These are phyloP conservation scores for Venusia cambrica DNA, from an alignment of 2,888 invertebrate genomes.

Conservation along the genomic window DNA sequence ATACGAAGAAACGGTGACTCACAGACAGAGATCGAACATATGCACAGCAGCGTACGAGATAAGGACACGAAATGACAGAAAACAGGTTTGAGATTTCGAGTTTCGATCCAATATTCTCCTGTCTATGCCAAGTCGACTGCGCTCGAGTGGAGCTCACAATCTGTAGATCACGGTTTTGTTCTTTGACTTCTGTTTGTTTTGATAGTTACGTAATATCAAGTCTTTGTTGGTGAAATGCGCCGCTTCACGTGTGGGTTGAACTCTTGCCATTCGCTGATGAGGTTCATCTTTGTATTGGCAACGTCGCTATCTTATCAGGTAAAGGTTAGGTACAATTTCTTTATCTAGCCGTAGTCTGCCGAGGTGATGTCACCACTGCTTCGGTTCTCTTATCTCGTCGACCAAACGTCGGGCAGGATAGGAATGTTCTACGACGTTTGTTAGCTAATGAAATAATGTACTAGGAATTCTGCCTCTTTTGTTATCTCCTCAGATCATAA, in stretches of 20 bases:
- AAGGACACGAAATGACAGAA: conserved; percentile 58
- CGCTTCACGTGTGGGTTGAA: conserved; percentile 12
- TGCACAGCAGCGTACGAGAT: conserved; percentile 44
- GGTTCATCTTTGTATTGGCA: conserved; percentile 40
- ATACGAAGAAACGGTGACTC: conserved; percentile 78
- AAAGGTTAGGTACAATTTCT: conserved; percentile 69
- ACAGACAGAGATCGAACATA: conserved; percentile 66
- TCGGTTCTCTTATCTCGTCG: conserved; percentile 66
- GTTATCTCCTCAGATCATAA: conserved; percentile 23
- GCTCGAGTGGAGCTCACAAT: conserved; percentile 61
- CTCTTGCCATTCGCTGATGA: conserved; percentile 12
- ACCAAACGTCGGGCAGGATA: conserved; percentile 63
- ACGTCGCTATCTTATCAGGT: conserved; percentile 57
- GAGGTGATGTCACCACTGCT: conserved; percentile 70
- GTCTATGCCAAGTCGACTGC: conserved; percentile 69
- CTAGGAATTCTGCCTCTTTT: conserved; percentile 31
- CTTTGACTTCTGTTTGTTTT: conserved; percentile 40
- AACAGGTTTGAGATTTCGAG: conserved; percentile 80
- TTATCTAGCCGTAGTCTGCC: conserved; percentile 61
- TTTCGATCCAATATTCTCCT: conserved; percentile 78
- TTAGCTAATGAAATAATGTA: conserved; percentile 43
- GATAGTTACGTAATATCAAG: conserved; percentile 28
- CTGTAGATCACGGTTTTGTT: conserved; percentile 50
- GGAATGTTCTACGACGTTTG: conserved; percentile 56
- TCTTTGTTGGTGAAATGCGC: conserved; percentile 39